These are phyloP conservation scores for Lucifuga dentata DNA, from an alignment of 2,113 vertebrate species.

Conservation along the genomic window DNA sequence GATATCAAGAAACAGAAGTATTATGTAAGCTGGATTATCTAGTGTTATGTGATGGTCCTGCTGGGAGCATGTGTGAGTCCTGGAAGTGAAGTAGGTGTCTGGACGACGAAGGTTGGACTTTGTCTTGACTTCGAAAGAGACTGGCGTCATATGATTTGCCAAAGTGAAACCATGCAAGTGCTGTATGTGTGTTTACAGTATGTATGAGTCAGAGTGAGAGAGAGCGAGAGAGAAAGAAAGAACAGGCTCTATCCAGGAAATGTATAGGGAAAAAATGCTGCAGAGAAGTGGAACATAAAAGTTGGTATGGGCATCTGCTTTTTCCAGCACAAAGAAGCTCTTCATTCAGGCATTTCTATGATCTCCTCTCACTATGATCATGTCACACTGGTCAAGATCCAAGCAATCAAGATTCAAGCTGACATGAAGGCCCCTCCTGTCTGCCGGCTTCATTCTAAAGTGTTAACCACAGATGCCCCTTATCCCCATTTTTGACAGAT, in stretches of 20 bases:
- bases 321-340: slow-evolving; percentile 67
- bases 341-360: slow-evolving; percentile 67
- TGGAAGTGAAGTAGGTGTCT: slow-evolving; percentile 48
- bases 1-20: slow-evolving; percentile 35
- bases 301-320: slow-evolving; percentile 48
- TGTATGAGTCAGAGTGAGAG: slow-evolving; percentile 56
- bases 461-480: slow-evolving; percentile 65
- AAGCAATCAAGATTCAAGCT: no score
- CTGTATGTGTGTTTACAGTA: slow-evolving; percentile 57
- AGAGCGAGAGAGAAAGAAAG: slow-evolving; percentile 16
- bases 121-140: slow-evolving; percentile 43
- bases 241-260: slow-evolving; percentile 56
- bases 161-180: slow-evolving; percentile 58
- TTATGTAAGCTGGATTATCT: slow-evolving; percentile 62
- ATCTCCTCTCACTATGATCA: slow-evolving; percentile 49
- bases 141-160: slow-evolving; percentile 38
- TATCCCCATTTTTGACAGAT: slow-evolving; percentile 64
- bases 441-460: slow-evolving; percentile 60
- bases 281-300: slow-evolving; percentile 55
- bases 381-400: slow-evolving; percentile 56
- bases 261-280: slow-evolving; percentile 42
- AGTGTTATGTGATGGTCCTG: slow-evolving; percentile 48
- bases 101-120: slow-evolving; percentile 55
- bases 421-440: slow-evolving; percentile 56
- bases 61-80: slow-evolving; percentile 17